A percentile compares a stretch with the other conserved stretches of the same genome.
These are phyloP conservation scores for Hydractinia symbiolongicarpus DNA, from an alignment of 30 jellyfish, hydroid and myxozoan genomes.

Conservation along the genomic window DNA sequence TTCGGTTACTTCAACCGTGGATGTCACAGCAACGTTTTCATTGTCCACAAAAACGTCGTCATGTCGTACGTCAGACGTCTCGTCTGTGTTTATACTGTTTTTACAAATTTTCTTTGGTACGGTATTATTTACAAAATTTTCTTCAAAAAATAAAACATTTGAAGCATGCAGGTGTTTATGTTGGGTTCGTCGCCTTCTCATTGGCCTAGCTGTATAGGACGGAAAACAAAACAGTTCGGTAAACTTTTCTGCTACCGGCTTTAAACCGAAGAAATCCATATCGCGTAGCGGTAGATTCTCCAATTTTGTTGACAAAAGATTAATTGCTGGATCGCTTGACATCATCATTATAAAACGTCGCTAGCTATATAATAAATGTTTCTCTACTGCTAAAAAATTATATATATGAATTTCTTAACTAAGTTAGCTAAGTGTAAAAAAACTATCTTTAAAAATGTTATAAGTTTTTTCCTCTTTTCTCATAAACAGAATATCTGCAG, in stretches of 20 bases:
- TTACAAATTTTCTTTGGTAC: neutral
- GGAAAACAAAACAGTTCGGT: neutral
- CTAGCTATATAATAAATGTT: too few species aligned
- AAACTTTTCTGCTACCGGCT: neutral
- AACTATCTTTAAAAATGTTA: too few species aligned
- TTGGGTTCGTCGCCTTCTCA: neutral
- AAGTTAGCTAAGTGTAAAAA: too few species aligned
- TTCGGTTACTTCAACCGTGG: neutral
- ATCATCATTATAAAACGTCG: neutral
- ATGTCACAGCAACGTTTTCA: neutral
- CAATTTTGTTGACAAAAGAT: neutral
- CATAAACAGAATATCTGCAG: too few species aligned
- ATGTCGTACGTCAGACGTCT: neutral
- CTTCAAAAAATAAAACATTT: neutral
- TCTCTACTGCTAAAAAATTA: too few species aligned
- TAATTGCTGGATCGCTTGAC: slow-evolving; percentile 8
- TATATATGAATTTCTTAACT: too few species aligned
- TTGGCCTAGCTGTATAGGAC: neutral
- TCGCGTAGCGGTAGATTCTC: slow-evolving; percentile 5
- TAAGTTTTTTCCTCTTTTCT: too few species aligned
- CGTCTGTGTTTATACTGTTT: neutral
- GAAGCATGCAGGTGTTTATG: neutral
- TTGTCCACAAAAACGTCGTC: neutral
- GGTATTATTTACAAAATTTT: neutral
- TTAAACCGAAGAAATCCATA: neutral